These are phyloP conservation scores for Chelonus formosanus DNA, from an alignment of 2,888 invertebrate genomes.

Conservation along the genomic window DNA sequence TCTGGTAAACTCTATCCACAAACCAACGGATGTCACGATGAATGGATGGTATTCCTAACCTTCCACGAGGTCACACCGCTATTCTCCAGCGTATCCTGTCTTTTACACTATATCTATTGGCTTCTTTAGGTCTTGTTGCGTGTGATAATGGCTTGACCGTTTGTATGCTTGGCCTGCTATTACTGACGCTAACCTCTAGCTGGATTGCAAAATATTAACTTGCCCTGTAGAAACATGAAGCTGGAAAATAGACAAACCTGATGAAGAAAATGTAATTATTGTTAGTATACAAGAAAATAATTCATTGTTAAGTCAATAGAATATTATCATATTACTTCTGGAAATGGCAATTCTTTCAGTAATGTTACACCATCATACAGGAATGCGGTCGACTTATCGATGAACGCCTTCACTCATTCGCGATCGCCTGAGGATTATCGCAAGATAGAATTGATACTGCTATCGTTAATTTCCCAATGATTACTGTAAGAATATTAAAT, in stretches of 20 bases:
- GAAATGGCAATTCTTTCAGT: conserved; percentile 43
- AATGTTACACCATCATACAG: conserved; percentile 40
- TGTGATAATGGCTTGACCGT: background rate
- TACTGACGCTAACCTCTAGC: too few relatives aligned
- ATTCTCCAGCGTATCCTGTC: background rate
- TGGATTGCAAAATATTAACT: too few relatives aligned
- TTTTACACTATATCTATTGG: conserved; percentile 5
- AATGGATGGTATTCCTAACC: conserved; percentile 51
- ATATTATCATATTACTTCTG: conserved; percentile 39
- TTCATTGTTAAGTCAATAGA: conserved; percentile 17
- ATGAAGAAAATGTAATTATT: too few relatives aligned
- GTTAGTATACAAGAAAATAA: background rate
- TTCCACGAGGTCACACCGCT: conserved; percentile 49
- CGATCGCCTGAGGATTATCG: conserved; percentile 35
- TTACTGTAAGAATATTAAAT: conserved; percentile 13
- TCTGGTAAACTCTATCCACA: conserved; percentile 12
- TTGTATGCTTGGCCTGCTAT: background rate
- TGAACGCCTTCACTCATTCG: conserved; percentile 33
- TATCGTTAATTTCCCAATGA: conserved; percentile 27
- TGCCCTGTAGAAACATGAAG: background rate
- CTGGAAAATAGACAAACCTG: too few relatives aligned
- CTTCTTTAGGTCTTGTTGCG: background rate
- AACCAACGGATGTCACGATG: conserved; percentile 50
- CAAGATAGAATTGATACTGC: conserved; percentile 28
- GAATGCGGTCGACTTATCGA: conserved; percentile 44